Evolutionary conservation across 2,113 vertebrate species (phyloP).

Genomic region (Crocuta crocuta): DNA sequence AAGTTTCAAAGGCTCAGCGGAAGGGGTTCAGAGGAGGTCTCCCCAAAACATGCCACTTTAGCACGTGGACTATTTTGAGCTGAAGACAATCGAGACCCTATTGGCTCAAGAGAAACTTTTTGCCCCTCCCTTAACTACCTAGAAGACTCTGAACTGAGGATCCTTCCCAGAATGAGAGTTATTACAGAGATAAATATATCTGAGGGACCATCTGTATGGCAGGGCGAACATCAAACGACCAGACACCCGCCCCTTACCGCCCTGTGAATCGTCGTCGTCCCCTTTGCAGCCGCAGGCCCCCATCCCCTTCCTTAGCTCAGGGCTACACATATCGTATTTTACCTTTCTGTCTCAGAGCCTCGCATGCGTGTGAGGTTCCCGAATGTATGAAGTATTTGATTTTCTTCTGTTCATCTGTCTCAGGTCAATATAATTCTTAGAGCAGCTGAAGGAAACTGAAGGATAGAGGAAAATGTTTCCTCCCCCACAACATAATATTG

Average conservation of each 20-base stretch:
- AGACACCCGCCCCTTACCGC: no score
- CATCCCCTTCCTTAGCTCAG: not conserved
- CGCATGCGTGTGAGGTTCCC: not conserved
- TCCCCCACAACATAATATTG: not conserved
- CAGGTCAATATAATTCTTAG: not conserved
- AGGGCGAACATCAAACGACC: no score
- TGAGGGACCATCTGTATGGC: no score
- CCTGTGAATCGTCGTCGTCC: not conserved
- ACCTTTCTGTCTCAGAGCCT: not conserved
- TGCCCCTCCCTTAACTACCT: not conserved
- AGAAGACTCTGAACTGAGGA: no score
- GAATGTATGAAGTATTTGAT: not conserved
- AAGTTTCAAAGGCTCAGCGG: not conserved
- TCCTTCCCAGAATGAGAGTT: no score
- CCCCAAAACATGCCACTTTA: not conserved
- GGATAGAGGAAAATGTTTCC: not conserved
- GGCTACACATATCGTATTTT: rapidly evolving
- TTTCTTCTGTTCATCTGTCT: not conserved
- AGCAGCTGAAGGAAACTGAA: not conserved
- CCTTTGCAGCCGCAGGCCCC: not conserved
- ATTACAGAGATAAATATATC: no score
- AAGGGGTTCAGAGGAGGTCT: not conserved
- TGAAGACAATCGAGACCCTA: not conserved
- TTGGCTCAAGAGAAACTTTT: not conserved
- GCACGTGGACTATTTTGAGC: not conserved